These are phyloP conservation scores for Metaphire vulgaris DNA, from an alignment of 1,140 invertebrate genomes.

Conservation along the genomic window DNA sequence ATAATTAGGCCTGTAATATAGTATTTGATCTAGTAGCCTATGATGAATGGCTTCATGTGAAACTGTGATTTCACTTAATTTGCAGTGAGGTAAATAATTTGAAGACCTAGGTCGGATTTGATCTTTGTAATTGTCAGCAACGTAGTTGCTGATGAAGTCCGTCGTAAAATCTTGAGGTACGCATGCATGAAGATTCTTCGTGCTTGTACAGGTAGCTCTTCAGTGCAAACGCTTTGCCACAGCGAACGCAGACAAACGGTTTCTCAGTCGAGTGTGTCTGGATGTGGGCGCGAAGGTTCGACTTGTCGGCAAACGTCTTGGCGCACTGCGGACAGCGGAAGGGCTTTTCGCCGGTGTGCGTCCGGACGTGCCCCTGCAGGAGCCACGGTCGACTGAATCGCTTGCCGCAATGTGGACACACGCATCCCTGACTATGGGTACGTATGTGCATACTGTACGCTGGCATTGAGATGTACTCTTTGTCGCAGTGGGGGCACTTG, in stretches of 20 bases:
- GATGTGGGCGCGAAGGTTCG: slow-evolving; percentile 51
- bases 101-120: too few species aligned
- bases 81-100: too few species aligned
- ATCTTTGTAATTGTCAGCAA: too few species aligned
- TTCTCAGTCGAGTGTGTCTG: slow-evolving; percentile 58
- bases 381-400: slow-evolving; percentile 91
- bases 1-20: too few species aligned
- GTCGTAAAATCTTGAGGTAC: slow-evolving; percentile 20
- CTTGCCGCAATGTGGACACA: slow-evolving; percentile 91
- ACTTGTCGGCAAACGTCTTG: slow-evolving; percentile 18
- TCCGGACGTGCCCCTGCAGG: slow-evolving; percentile 87
- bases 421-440: slow-evolving; percentile 71
- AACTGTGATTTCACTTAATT: too few species aligned
- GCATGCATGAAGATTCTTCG: slow-evolving; percentile 53
- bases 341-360: slow-evolving; percentile 96
- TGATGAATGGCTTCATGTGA: too few species aligned
- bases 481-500: slow-evolving; percentile 80
- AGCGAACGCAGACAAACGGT: slow-evolving; percentile 91
- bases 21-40: too few species aligned
- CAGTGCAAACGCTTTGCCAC: slow-evolving; percentile 52
- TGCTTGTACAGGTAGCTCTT: slow-evolving; percentile 55
- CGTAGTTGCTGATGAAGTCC: neutral
- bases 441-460: slow-evolving; percentile 92
- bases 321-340: slow-evolving; percentile 54
- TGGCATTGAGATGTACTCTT: slow-evolving; percentile 95